Evolutionary conservation across 1,140 invertebrate genomes (phyloP), one percentile per base, ranked within the genome.

Genomic region (Temnothorax curvispinosus): DNA sequence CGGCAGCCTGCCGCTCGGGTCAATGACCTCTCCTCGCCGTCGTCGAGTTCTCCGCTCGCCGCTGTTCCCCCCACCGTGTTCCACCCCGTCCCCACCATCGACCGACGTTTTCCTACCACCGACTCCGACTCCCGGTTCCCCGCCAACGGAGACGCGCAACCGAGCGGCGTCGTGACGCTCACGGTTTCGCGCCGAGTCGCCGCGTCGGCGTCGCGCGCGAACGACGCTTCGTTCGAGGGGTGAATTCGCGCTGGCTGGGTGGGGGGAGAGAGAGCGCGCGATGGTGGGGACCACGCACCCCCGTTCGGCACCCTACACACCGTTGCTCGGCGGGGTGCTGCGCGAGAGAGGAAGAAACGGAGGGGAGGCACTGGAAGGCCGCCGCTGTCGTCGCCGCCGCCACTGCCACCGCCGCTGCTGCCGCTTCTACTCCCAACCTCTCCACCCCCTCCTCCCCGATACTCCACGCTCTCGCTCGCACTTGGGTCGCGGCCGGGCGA

Each of bases 1-100:
- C 94, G 94, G 94, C 94, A 95, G 93, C 94, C 91, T 94, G 94
- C 94, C 93, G 94, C 94, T 94, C 90, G 90, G 95, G 95, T 95
- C 95, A 95, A 95, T 94, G 95, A 95, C 95, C 94, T 94, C 92
- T 92, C 92, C 92, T 93, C 91, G 94, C 92, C 94, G 92, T 93
- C 93, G 94, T 93, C 93, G 93, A 88, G 84, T 78, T 88, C 88
- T 84, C 87, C 27, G 27, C 27, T 27, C 27, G 27, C 27, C 27
- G 27, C 27, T 27, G 84, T 77, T 88, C 88, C 84, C 84, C 87
- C 50, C 13, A 27, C 50, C 50, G 13, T 27, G 27, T 27, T 27
- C 50, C 50, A 50, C 3, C n/a, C 60, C 64, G 72, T 27, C 64
- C 32, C 32, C 82, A 56, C 65, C 44, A 3, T 27, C 18, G 13